These are phyloP conservation scores for Nesoenas mayeri DNA, from an alignment of 2,113 vertebrate genomes.

Conservation along the genomic window DNA sequence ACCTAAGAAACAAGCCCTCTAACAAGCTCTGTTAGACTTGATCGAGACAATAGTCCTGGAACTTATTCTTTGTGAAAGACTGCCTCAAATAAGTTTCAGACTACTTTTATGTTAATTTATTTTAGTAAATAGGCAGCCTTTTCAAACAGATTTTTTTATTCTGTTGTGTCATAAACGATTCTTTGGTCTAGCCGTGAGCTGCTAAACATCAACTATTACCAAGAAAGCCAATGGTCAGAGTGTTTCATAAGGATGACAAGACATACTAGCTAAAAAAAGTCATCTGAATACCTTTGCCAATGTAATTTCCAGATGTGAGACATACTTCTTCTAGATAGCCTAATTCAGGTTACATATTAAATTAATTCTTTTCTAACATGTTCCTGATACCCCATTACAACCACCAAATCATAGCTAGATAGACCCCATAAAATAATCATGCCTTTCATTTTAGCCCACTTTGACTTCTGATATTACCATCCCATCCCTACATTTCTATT, in stretches of 20 bases:
- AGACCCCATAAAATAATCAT: not conserved
- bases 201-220: not conserved
- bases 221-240: not conserved
- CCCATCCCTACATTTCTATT: not conserved
- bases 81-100: not conserved
- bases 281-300: not conserved
- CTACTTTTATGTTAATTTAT: not conserved
- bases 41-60: not conserved
- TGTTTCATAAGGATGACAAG: not conserved
- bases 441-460: not conserved
- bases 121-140: not conserved
- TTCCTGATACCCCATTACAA: not conserved
- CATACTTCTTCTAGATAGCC: not conserved
- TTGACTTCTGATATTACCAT: not conserved
- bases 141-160: not conserved
- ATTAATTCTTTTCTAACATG: not conserved
- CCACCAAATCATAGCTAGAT: not conserved
- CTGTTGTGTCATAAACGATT: not conserved
- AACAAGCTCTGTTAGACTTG: not conserved
- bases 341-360: not conserved
- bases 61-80: accelerated
- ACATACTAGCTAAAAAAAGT: not conserved
- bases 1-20: not conserved
- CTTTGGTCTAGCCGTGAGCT: not conserved
- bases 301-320: not conserved